Evolutionary conservation across 2,797 vertebrate genomes (phyloP).

Genomic region (Amazona ochrocephala): DNA sequence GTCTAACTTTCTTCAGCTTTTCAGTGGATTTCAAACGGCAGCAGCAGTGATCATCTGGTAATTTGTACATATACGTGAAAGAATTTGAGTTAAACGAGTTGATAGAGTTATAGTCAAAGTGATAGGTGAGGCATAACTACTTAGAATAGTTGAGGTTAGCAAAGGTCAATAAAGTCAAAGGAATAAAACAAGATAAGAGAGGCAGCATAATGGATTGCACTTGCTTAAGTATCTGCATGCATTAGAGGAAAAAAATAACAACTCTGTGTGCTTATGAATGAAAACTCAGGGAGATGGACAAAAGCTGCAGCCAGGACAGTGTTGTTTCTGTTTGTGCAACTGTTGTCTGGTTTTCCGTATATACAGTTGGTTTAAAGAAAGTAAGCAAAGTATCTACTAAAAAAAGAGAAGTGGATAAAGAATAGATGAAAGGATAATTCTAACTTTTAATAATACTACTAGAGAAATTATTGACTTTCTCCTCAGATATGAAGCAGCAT

Average conservation of each 20-base stretch:
- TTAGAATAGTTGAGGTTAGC: neutral
- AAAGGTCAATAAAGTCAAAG: neutral
- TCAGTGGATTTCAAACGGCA: accelerated
- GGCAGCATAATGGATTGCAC: neutral
- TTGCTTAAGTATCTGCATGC: neutral
- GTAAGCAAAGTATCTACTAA: neutral
- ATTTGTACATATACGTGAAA: neutral
- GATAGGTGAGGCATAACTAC: neutral
- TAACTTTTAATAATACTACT: neutral
- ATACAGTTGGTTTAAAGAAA: neutral
- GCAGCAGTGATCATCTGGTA: accelerated
- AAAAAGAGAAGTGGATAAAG: neutral
- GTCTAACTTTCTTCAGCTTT: neutral
- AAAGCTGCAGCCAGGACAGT: neutral
- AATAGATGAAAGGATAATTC: neutral
- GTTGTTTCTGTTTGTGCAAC: neutral
- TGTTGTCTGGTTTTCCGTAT: neutral
- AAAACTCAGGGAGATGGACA: neutral
- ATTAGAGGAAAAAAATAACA: neutral
- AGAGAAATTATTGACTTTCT: neutral
- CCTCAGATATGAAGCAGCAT: neutral
- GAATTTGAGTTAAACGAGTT: neutral
- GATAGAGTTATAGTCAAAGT: neutral
- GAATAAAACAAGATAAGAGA: neutral
- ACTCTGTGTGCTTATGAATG: accelerated